Evolutionary conservation across 2,888 invertebrate genomes (phyloP), one percentile per base, ranked within the genome.

Genomic region (Melanostoma scalare): DNA sequence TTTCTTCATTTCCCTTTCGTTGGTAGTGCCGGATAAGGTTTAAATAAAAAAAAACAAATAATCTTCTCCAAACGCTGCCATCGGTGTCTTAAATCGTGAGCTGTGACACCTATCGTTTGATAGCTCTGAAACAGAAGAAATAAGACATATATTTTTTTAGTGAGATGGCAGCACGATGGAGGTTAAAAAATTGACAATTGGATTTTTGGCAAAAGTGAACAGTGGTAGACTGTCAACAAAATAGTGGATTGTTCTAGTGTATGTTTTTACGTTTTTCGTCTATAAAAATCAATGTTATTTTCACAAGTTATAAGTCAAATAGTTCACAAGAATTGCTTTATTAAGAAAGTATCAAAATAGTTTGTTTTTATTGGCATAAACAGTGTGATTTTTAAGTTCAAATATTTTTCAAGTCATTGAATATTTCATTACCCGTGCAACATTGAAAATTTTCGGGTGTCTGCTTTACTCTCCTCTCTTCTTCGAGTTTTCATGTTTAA

Each of bases 401-500:
- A 76, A 55, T 42, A 67, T 44, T 76, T 81, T 76, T 56, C 71
- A 67, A 42, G 9, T 55, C 61, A 8, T 38, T 68, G 81, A 81
- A 76, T 68, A 76, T 81, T 81, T 67, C 72, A 81, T 72, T 76
- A 48, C 48, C 58, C 60, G 77, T 82, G 73, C 82, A 82, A 78
- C 82, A 82, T 82, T 82, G 82, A 78, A 82, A 82, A 82, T 73
- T 82, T 77, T 82, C 73, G 78, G 82, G 78, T 82, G 82, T 82
- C 82, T 82, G 76, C 72, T 77, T 63, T 82, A 52, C 40, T 63
- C 61, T 63, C n/a, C 50, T 56, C 48, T 48, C 56, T 61, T 52
- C 36, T 60, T 65, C 73, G 46, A 56, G 53, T 68, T 73, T 77
- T 74, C 65, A 58, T 63, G 69, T 71, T 48, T 31, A 10, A 63